Base-by-base conservation (phyloP, 2,113 vertebrate genomes). In the Atherinomorus stipes region DNA sequence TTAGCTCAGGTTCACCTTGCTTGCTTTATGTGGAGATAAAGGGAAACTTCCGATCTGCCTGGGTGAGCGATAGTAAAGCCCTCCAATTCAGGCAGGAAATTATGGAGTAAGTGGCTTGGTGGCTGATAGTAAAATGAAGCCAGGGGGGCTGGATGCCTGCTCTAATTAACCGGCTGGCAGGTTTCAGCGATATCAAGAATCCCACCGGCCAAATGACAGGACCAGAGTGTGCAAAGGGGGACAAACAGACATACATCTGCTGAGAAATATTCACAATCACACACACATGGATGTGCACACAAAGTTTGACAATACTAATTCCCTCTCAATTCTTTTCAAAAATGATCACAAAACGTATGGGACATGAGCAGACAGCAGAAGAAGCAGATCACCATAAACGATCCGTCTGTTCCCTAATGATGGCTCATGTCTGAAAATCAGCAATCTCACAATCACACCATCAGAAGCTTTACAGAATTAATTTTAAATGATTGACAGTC, bases 401-500 rank as follows among this genome's bases (percentile, higher is more conserved):
- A 62, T 21, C 40, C 16, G 52, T 64, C 70, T 65, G 75, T n/a
- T 52, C 63, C 83, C 78, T 91, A 91, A 93, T 89, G 87, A 88
- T 25, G 65, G 59, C 74, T 78, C 65, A 18, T 75, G 82, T 84
- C 83, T 82, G 65, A 61, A 59, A 80, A 85, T 88, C 73, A 49
- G 80, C 84, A 87, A 91, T 92, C 87, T 89, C 71, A 64, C 73
- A 51, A 86, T 90, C 88, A 81, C 84, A 90, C 89, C 81, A 88
- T 87, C 80, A 85, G 78, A 74, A 10, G 57, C 77, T 75, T 90
- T 88, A 89, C 87, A 79, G 88, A 93, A 91, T 91, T 92, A 82
- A 92, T 94, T 94, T 93, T 38, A 90, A 90, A 93, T 93, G 92
- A 94, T 86, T 93, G 93, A 92, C 92, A 92, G 88, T 88, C 85